Evolutionary conservation across 2,113 vertebrate species (phyloP).

Genomic region (Thunnus maccoyii): DNA sequence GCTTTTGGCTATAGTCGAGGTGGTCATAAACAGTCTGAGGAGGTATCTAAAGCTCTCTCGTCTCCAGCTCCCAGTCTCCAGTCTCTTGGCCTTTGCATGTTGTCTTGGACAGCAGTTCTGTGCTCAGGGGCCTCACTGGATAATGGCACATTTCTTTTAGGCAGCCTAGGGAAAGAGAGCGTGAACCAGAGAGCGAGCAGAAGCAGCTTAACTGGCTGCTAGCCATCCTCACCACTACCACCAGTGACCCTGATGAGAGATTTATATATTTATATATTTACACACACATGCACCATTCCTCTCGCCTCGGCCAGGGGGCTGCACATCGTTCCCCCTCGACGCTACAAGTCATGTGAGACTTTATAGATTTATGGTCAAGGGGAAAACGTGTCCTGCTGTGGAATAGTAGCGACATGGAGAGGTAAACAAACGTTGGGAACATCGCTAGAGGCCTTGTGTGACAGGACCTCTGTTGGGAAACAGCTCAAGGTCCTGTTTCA

Average conservation of each 20-base stretch:
- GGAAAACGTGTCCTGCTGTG: conserved; percentile 57
- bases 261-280: conserved; percentile 77
- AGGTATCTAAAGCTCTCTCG: conserved; percentile 40
- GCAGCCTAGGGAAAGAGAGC: conserved; percentile 33
- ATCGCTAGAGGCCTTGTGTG: conserved; percentile 22
- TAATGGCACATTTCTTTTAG: conserved; percentile 77
- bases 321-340: conserved; percentile 7
- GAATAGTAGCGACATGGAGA: conserved; percentile 55
- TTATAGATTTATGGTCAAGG: conserved; percentile 51
- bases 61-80: conserved; percentile 53
- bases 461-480: conserved; percentile 56
- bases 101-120: conserved; percentile 60
- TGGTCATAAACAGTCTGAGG: conserved; percentile 58
- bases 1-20: conserved; percentile 33
- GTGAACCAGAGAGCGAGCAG: conserved; percentile 24
- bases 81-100: conserved; percentile 60
- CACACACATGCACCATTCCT: conserved; percentile 56
- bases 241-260: conserved; percentile 68
- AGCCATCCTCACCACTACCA: conserved; percentile 69
- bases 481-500: conserved; percentile 37
- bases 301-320: conserved; percentile 38
- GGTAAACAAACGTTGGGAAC: conserved; percentile 62
- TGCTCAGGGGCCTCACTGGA: conserved; percentile 54
- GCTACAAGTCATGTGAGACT: conserved; percentile 47
- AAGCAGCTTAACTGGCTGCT: conserved; percentile 66